phyloP scores from a whole-genome alignment of 2,797 vertebrate genomes.

The Calcarius lapponicus region DNA sequence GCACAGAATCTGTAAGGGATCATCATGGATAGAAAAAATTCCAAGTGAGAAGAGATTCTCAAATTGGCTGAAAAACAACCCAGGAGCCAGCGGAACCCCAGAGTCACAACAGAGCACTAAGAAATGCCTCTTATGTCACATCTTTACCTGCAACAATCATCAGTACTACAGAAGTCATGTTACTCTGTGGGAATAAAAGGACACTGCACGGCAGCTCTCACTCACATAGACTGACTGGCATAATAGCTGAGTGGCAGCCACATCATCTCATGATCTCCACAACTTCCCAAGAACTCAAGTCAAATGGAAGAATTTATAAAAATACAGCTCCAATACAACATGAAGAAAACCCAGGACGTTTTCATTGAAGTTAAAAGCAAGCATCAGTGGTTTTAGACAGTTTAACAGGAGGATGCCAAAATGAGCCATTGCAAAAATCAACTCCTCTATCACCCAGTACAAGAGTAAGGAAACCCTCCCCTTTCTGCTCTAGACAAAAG shows the following conservation, averaged over 20 bases:
- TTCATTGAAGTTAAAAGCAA: background rate
- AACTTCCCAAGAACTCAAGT: background rate
- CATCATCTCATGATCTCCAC: background rate
- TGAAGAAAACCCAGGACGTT: background rate
- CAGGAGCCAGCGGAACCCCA: background rate
- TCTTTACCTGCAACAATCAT: background rate
- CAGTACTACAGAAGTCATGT: background rate
- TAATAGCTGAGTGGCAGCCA: background rate
- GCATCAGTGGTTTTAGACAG: background rate
- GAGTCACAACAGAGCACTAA: background rate
- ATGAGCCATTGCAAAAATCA: background rate
- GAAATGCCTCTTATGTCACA: background rate
- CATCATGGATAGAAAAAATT: background rate
- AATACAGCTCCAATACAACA: background rate
- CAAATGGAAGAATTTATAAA: background rate
- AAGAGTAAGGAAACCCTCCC: background rate
- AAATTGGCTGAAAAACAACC: background rate
- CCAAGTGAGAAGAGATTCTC: background rate
- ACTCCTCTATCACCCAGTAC: background rate
- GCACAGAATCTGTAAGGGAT: background rate
- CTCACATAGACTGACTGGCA: background rate
- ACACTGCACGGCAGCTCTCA: background rate
- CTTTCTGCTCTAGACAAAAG: background rate
- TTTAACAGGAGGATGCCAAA: background rate
- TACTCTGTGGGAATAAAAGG: background rate